Evolutionary conservation across 1,140 invertebrate genomes (phyloP), one percentile per base, ranked within the genome.

Genomic region (Pseudomyrmex dendroicus): DNA sequence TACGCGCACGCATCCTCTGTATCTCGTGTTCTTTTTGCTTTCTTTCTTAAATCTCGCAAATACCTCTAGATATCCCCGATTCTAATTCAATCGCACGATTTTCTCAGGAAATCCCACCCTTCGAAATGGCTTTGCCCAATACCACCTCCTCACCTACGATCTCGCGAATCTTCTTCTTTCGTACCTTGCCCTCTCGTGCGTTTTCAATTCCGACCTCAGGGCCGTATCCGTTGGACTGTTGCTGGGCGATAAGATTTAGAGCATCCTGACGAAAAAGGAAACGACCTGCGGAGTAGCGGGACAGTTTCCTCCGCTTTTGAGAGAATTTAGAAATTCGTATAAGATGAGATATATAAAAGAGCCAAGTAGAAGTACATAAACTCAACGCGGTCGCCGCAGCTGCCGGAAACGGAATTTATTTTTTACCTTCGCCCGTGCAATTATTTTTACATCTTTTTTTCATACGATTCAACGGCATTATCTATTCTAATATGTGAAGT

Each of bases 41-140:
- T 7, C 12, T 12, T 15, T 46, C 70, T 68, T 35, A 20, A 10
- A 3, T 35, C 35, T 13, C 5, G 17, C 3, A n/a, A 10, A 25
- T 22, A 70, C 46, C 9, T 8, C 10, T 10, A 22, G 46, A 78
- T 57, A 86, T 73, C 61, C 61, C 13, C 64, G 72, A 83, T 86
- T 73, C 84, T 83, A 87, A 83, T 87, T 83, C 73, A 78, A 87
- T 83, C 61, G 56, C 50, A 70, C 80, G 63, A 85, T 74, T 66
- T 68, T 73, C 78, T 59, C 35, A 54, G 46, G 54, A 73, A 85
- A 62, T 83, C 56, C 66, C 76, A 25, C 76, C 83, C 56, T 46
- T 68, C 25, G 73, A 50, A 52, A 72, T 52, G 15, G 68, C 54
- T 50, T 67, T 59, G 63, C n/a, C 63, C 54, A 59, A 84, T 84